phyloP scores from a whole-genome alignment of 2,113 vertebrate species.

The Nibea albiflora region DNA sequence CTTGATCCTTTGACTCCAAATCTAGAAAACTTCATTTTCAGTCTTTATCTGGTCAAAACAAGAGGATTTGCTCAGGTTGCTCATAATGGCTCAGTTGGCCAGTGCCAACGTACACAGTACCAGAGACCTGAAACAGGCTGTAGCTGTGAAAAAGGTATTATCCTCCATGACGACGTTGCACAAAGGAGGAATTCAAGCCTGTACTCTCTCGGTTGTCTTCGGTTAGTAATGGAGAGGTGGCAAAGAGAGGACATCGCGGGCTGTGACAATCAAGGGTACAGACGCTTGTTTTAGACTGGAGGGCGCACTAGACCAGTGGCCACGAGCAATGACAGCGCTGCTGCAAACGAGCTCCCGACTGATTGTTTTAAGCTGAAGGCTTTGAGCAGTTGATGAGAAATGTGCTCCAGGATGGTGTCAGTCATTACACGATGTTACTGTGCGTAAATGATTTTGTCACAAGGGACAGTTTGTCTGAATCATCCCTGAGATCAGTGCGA shows the following conservation, averaged over 20 bases:
- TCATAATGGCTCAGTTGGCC: too few relatives aligned
- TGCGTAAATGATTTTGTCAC: not conserved
- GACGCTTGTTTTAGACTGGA: not conserved
- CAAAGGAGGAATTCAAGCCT: not conserved
- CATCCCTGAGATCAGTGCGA: not conserved
- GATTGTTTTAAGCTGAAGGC: not conserved
- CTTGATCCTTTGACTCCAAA: not conserved
- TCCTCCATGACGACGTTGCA: not conserved
- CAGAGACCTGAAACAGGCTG: too few relatives aligned
- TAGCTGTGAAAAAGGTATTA: not conserved
- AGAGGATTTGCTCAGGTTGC: too few relatives aligned
- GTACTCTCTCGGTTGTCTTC: not conserved
- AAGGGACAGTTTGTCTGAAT: conserved; percentile 3
- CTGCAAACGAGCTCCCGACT: not conserved
- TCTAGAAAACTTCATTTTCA: not conserved
- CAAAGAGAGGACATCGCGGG: not conserved
- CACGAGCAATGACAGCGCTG: not conserved
- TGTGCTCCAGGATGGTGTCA: conserved; percentile 13
- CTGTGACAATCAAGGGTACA: not conserved
- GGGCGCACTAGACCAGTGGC: not conserved
- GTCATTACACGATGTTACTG: not conserved
- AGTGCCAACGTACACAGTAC: too few relatives aligned
- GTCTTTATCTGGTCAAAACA: not conserved
- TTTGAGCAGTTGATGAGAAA: not conserved
- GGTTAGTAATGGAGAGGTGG: not conserved